Evolutionary conservation across 2,797 vertebrate species (phyloP), one percentile per base, ranked within the genome.

Genomic region (Hylomyscus alleni): DNA sequence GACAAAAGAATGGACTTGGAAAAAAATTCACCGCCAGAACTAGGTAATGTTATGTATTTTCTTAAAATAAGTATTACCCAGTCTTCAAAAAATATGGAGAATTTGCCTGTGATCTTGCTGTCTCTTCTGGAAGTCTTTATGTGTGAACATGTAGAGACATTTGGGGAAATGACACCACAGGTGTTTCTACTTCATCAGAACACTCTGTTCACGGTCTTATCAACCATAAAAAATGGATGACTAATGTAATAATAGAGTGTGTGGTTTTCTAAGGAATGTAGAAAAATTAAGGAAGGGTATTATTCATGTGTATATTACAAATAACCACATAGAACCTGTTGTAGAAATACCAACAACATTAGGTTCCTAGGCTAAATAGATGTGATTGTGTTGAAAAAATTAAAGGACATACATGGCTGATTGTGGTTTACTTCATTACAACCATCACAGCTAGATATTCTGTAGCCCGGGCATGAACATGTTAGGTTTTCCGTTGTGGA

Each of bases 231-330:
- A 86, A 93, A 34, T 11, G 26, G 44, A 56, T 97, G 95, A 92
- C 85, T 96, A 90, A 91, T 52, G 31, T 47, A 50, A 34, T 75
- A 93, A 47, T 14, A 93, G n/a, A 73, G 47, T 65, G 37, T 87
- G 89, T 77, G 78, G 40, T 40, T 92, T 97, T 87, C 88, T 80
- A 76, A 97, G 77, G 89, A 92, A 95, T 83, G 86, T 37, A 82
- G 81, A 92, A 89, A 84, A 87, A 72, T 62, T 88, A 76, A 89
- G 69, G 26, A 89, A 89, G 69, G 56, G 52, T 58, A 82, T 89
- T 96, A 52, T 31, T 58, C 44, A 17, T 89, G 69, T 2, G 8
- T 65, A 8, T 67, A 37, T 95, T 78, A 88, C 19, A 90, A 91
- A 65, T 87, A 89, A 58, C 47, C 82, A 86, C 82, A 89, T 50